Percentiles rank a stretch among this genome's conserved stretches.
phyloP scores from a whole-genome alignment of 2,113 vertebrate genomes.

The Percopsis transmontana region DNA sequence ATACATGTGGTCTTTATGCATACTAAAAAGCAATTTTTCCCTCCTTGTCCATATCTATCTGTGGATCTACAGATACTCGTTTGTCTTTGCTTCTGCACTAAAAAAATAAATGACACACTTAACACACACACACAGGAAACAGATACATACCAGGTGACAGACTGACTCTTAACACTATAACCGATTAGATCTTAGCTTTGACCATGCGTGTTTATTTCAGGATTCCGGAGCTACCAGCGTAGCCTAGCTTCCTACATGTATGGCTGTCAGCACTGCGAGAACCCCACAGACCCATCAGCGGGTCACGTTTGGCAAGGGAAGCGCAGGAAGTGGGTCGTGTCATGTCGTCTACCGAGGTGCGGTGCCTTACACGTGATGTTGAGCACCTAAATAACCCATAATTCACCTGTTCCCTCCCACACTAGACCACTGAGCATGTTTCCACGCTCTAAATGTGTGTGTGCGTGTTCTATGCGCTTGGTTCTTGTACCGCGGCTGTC shows the following conservation, averaged over 20 bases:
- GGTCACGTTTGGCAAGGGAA: slow-evolving; percentile 50
- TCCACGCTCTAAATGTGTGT: background rate
- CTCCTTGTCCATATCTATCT: no score
- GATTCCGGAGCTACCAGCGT: background rate
- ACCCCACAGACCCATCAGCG: slow-evolving; percentile 33
- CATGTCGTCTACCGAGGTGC: slow-evolving; percentile 51
- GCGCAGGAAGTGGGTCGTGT: slow-evolving; percentile 61
- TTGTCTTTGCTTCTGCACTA: no score
- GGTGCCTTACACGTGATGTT: slow-evolving; percentile 44
- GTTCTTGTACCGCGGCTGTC: slow-evolving; percentile 35
- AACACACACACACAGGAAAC: slow-evolving; percentile 12
- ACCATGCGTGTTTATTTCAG: background rate
- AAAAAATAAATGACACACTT: no score
- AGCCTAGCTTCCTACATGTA: background rate
- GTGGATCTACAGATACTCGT: no score
- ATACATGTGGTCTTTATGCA: background rate
- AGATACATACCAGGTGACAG: background rate
- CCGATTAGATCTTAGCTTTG: no score
- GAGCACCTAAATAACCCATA: slow-evolving; percentile 70
- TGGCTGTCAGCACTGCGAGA: no score
- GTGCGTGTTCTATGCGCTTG: background rate
- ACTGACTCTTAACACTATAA: background rate
- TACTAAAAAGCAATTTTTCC: no score
- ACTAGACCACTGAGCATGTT: slow-evolving; percentile 23
- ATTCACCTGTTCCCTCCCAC: slow-evolving; percentile 51